Evolutionary conservation across 2,113 vertebrate genomes (phyloP).

Genomic region (Anguilla rostrata): DNA sequence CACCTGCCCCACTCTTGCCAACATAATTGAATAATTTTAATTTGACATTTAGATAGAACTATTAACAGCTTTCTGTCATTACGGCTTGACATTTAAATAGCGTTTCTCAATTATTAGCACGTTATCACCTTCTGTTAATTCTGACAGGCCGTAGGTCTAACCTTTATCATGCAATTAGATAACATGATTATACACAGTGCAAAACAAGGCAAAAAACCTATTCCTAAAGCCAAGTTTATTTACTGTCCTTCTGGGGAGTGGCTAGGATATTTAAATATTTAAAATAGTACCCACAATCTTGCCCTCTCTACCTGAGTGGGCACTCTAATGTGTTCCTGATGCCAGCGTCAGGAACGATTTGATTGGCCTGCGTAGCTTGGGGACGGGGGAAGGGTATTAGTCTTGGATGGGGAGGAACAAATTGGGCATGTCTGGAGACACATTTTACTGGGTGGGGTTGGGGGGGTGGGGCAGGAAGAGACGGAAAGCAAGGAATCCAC

Average conservation of each 20-base stretch:
- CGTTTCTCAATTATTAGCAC: slow-evolving; percentile 66
- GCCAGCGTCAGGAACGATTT: background rate
- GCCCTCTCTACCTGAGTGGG: background rate
- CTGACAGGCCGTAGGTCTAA: slow-evolving; percentile 40
- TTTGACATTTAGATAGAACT: slow-evolving; percentile 74
- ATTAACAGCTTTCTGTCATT: slow-evolving; percentile 66
- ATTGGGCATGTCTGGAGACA: slow-evolving; percentile 68
- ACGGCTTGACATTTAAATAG: slow-evolving; percentile 72
- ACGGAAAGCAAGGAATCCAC: background rate
- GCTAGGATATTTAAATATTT: background rate
- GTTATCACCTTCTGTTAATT: slow-evolving; percentile 64
- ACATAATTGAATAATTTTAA: slow-evolving; percentile 74
- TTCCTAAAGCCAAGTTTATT: slow-evolving; percentile 42
- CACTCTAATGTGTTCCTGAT: background rate
- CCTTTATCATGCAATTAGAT: slow-evolving; percentile 48
- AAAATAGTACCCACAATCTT: background rate
- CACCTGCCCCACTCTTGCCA: slow-evolving; percentile 53
- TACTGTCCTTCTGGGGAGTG: background rate
- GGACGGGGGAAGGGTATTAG: slow-evolving; percentile 62
- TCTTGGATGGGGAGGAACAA: slow-evolving; percentile 72
- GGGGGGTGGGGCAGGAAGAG: background rate
- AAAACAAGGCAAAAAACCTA: slow-evolving; percentile 25
- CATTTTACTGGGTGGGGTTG: slow-evolving; percentile 50
- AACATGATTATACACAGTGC: slow-evolving; percentile 51
- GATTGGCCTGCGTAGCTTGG: slow-evolving; percentile 56